Conservation (phyloP, 2,797 vertebrate species). For the Buceros bicornis region DNA sequence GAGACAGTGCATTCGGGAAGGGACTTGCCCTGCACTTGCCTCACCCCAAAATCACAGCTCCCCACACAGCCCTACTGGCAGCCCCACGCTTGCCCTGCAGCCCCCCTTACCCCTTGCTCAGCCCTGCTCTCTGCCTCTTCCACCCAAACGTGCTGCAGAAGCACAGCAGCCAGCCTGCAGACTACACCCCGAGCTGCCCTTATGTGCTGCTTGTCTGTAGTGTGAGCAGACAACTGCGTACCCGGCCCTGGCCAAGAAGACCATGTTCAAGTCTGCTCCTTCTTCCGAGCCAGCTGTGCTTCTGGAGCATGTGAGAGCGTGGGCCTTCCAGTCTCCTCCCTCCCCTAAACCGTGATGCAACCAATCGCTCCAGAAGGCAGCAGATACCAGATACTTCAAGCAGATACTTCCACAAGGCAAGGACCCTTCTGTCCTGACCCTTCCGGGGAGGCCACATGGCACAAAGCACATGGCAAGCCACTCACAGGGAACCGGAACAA, state of each 20-base stretch:
- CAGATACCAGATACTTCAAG: no score
- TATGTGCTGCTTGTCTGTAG: not conserved
- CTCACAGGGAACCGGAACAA: not conserved
- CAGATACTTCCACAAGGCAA: no score
- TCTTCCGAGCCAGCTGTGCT: not conserved
- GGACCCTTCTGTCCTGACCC: not conserved
- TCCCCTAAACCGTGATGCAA: not conserved
- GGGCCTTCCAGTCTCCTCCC: not conserved
- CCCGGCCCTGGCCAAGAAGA: not conserved
- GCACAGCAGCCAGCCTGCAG: not conserved
- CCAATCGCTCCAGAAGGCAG: not conserved
- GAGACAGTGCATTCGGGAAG: rapidly evolving
- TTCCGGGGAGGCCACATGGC: rapidly evolving
- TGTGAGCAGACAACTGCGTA: not conserved
- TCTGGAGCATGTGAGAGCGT: not conserved
- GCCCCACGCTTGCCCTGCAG: not conserved
- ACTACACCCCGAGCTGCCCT: not conserved
- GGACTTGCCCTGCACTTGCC: rapidly evolving
- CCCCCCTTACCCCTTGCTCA: not conserved
- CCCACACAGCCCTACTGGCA: not conserved
- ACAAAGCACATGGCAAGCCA: rapidly evolving
- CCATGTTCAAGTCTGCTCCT: not conserved
- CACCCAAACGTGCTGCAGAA: rapidly evolving
- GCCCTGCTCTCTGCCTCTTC: not conserved
- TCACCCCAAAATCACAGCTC: not conserved